phyloP scores from a whole-genome alignment of 1,140 invertebrate species.

The Leguminivora glycinivorella region DNA sequence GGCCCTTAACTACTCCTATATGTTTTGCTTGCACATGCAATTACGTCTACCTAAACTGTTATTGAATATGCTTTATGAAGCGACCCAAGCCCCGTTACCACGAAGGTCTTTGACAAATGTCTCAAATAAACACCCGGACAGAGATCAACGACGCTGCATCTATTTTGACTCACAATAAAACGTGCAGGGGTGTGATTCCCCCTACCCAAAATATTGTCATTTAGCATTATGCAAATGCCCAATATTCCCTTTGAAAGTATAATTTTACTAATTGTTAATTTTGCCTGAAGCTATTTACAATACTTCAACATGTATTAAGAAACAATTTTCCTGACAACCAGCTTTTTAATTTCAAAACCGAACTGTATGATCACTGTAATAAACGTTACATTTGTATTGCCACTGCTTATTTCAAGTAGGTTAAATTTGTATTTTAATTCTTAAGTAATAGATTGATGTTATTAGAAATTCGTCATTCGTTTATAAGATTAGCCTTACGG shows the following conservation, averaged over 20 bases:
- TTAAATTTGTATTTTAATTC: constrained; percentile 4
- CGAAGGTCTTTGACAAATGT: constrained; percentile 1
- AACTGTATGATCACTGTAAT: background rate
- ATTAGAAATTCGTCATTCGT: constrained; percentile 3
- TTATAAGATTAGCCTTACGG: constrained; percentile 20
- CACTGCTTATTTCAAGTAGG: no score
- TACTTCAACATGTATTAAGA: constrained; percentile 4
- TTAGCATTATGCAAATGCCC: constrained; percentile 28
- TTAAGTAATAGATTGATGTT: constrained; percentile 7
- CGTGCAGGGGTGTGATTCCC: constrained; percentile 18
- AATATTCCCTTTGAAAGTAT: constrained; percentile 24
- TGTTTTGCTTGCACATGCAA: background rate
- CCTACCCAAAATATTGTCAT: constrained; percentile 28
- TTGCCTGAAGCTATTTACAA: constrained; percentile 19
- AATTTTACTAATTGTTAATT: constrained; percentile 27
- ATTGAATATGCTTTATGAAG: background rate
- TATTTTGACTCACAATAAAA: constrained; percentile 23
- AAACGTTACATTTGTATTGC: background rate
- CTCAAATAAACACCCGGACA: constrained; percentile 10
- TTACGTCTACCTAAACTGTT: background rate
- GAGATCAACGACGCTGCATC: constrained; percentile 3
- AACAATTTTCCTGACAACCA: background rate
- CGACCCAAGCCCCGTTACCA: background rate
- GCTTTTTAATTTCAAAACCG: background rate
- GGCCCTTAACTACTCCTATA: no score